Evolutionary conservation across 2,888 invertebrate species (phyloP), one percentile per base, ranked within the genome.

Genomic region (Dryococelus australis): DNA sequence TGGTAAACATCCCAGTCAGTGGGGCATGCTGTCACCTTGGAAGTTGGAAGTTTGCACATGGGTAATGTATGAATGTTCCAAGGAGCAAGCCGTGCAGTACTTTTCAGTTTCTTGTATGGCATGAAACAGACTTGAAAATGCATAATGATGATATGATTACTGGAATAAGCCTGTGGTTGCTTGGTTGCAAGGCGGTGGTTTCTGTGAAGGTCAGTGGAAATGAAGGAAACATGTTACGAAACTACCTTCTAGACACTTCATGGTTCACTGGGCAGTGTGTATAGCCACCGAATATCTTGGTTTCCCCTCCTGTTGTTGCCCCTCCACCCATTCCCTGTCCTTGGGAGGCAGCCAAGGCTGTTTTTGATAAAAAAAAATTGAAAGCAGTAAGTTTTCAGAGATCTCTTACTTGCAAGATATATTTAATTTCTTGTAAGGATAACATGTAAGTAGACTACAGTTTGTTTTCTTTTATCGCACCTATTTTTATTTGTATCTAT

Each of bases 251-350:
- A 8, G n/a, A 24, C 16, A 20, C 65, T 65, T 65, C 65, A 65
- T 65, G 65, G 65, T 65, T n/a, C 65, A 65, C 65, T 65, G 65
- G 65, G 65, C 65, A 65, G 65, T 65, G 65, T n/a, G 65, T 65
- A 20, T 65, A n/a, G 24, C 65, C 65, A n/a, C n/a, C 1, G 16
- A 12, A 65, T 20, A 2, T 20, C 65, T 47, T 65, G 65, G 20
- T 65, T 20, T n/a, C 65, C 65, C 65, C 65, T 20, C 65, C 65
- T 65, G n/a, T 65, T 16, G 47, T 35, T 35, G 1, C 35, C 35
- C 35, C 2, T 35, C 47, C 47, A 3, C 47, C n/a, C 65, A 12
- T 65, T 65, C n/a, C 24, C 65, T 65, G 20, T 65, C 65, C 47
- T 6, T 47, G 47, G 8, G 16, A 1, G 20, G 65, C 24, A 65